Conservation (phyloP, 2,797 vertebrate genomes). For the Parauchenoglanis ngamensis region DNA sequence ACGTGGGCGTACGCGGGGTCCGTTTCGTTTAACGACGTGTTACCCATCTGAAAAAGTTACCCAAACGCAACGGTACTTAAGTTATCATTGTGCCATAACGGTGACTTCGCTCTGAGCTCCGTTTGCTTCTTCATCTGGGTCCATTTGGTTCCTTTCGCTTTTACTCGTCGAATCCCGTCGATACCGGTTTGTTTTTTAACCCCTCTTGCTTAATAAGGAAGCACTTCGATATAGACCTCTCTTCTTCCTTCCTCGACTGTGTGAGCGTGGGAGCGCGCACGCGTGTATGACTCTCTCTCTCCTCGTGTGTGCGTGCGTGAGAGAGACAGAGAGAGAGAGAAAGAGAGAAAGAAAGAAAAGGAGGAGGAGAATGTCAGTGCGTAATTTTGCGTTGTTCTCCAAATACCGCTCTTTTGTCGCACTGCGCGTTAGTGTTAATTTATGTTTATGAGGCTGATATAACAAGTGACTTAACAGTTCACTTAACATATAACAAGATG, state of each 20-base stretch:
- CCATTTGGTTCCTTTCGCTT: not conserved
- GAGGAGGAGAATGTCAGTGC: not conserved
- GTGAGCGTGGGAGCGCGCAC: not conserved
- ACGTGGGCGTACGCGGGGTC: constrained; percentile 58
- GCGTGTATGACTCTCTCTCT: not conserved
- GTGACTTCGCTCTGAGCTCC: too few relatives aligned
- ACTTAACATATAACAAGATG: too few relatives aligned
- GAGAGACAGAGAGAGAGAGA: not conserved
- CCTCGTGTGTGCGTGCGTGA: not conserved
- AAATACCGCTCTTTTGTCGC: not conserved
- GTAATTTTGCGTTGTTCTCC: not conserved
- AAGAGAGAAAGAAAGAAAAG: not conserved
- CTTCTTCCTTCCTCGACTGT: not conserved
- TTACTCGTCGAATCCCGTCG: not conserved
- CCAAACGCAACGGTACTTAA: not conserved
- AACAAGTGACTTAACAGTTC: too few relatives aligned
- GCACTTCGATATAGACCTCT: not conserved
- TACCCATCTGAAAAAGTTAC: not conserved
- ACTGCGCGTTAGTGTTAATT: not conserved
- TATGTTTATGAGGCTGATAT: not conserved
- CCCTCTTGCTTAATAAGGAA: not conserved
- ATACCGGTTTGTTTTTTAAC: not conserved
- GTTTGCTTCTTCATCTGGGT: not conserved
- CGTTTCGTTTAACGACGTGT: not conserved
- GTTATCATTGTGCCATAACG: not conserved